Conservation (phyloP, 2,113 vertebrate species). For the Leptocoma aspasia region DNA sequence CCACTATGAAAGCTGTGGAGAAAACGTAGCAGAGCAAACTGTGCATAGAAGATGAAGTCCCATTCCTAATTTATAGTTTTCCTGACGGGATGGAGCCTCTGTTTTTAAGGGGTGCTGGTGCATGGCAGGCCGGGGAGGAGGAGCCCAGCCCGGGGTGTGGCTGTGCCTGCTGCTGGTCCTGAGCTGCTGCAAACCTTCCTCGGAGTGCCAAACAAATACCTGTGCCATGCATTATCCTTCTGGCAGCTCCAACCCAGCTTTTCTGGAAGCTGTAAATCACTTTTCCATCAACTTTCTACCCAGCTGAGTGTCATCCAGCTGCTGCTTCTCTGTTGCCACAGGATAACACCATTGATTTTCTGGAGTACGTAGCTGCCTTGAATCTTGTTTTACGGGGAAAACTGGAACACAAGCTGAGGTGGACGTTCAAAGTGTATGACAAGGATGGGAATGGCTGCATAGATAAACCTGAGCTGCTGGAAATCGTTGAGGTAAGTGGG, state of each 20-base stretch:
- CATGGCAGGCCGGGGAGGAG: not conserved
- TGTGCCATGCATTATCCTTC: accelerated
- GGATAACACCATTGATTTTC: slow-evolving; percentile 96
- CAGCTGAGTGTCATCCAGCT: not conserved
- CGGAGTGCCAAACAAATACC: accelerated
- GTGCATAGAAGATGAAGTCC: not conserved
- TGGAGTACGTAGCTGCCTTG: slow-evolving; percentile 93
- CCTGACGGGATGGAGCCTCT: too few species aligned
- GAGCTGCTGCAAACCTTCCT: accelerated
- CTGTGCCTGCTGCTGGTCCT: not conserved
- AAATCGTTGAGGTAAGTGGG: slow-evolving; percentile 88
- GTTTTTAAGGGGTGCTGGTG: not conserved
- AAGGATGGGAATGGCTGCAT: slow-evolving; percentile 94
- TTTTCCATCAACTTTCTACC: accelerated
- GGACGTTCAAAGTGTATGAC: slow-evolving; percentile 97
- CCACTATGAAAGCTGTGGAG: not conserved
- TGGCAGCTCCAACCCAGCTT: accelerated
- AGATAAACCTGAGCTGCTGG: slow-evolving; percentile 89
- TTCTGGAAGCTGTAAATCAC: not conserved
- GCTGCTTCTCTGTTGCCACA: slow-evolving; percentile 24
- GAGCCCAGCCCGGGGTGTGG: not conserved
- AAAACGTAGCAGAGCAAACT: not conserved
- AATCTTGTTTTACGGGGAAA: slow-evolving; percentile 91
- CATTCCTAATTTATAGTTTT: accelerated
- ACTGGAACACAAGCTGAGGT: slow-evolving; percentile 93